Conservation (phyloP, 2,113 vertebrate genomes). For the Chelonoidis abingdonii region DNA sequence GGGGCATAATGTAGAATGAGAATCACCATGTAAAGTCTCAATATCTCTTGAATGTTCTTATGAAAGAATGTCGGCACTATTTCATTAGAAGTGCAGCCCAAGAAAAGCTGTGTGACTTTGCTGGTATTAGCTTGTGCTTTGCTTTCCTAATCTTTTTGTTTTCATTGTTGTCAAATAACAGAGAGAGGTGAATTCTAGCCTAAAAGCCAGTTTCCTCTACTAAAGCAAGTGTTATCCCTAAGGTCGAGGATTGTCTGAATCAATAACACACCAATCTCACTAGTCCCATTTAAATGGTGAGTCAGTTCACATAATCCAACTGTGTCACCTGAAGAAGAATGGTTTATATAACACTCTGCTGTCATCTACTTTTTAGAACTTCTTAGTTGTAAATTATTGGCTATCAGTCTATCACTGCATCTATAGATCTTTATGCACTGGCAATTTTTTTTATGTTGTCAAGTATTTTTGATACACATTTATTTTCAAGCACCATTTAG, state of each 20-base stretch:
- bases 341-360: slow-evolving; percentile 64
- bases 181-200: slow-evolving; percentile 41
- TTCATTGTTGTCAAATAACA: slow-evolving; percentile 63
- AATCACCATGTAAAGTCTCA: background rate
- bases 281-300: slow-evolving; percentile 69
- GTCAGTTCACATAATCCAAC: slow-evolving; percentile 70
- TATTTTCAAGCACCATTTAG: slow-evolving; percentile 74
- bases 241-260: slow-evolving; percentile 75
- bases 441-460: slow-evolving; percentile 61
- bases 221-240: slow-evolving; percentile 46
- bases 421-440: slow-evolving; percentile 56
- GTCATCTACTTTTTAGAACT: slow-evolving; percentile 63
- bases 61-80: background rate
- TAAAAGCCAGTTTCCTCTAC: slow-evolving; percentile 59
- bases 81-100: slow-evolving; percentile 1
- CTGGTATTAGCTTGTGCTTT: slow-evolving; percentile 52
- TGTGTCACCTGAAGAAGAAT: slow-evolving; percentile 65
- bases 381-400: slow-evolving; percentile 67
- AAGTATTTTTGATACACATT: slow-evolving; percentile 70
- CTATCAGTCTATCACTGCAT: slow-evolving; percentile 45
- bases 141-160: slow-evolving; percentile 61
- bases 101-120: slow-evolving; percentile 39
- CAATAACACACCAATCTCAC: slow-evolving; percentile 64
- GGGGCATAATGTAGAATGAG: background rate
- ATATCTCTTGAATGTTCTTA: slow-evolving; percentile 8